phyloP scores from a whole-genome alignment of 2,888 invertebrate genomes.

The Mamestra brassicae region DNA sequence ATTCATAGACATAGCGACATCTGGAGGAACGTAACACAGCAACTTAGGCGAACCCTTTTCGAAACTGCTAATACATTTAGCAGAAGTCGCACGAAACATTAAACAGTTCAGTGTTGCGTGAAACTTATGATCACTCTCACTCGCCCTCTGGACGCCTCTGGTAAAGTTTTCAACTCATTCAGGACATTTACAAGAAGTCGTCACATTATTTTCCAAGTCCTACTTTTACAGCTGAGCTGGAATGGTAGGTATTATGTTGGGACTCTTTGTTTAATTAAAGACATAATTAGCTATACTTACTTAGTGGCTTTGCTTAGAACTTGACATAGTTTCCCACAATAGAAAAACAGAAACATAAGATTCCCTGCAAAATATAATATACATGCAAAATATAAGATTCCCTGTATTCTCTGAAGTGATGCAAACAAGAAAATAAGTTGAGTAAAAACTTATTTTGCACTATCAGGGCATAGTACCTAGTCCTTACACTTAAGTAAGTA shows the following conservation, averaged over 20 bases:
- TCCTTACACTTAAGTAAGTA: neutral
- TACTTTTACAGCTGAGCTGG: neutral
- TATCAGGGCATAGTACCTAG: neutral
- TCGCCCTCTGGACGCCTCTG: conserved; percentile 14
- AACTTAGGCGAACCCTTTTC: neutral
- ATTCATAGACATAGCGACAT: too few species aligned
- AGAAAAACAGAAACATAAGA: neutral
- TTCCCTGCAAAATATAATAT: too few species aligned
- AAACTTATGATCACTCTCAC: conserved; percentile 38
- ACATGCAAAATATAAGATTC: too few species aligned
- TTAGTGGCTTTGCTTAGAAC: neutral
- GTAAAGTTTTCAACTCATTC: conserved; percentile 36
- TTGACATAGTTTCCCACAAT: neutral
- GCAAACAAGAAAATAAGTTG: neutral
- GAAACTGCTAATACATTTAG: conserved; percentile 24
- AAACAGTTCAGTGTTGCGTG: conserved; percentile 34
- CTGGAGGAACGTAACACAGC: too few species aligned
- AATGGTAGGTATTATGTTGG: neutral
- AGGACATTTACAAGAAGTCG: conserved; percentile 37
- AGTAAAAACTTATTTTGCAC: neutral
- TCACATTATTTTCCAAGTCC: conserved; percentile 27
- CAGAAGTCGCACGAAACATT: conserved; percentile 38
- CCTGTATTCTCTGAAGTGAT: neutral
- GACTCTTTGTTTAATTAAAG: conserved; percentile 17
- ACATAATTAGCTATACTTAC: neutral